Conservation (phyloP, 2,888 invertebrate genomes). For the Sphinx pinastri region DNA sequence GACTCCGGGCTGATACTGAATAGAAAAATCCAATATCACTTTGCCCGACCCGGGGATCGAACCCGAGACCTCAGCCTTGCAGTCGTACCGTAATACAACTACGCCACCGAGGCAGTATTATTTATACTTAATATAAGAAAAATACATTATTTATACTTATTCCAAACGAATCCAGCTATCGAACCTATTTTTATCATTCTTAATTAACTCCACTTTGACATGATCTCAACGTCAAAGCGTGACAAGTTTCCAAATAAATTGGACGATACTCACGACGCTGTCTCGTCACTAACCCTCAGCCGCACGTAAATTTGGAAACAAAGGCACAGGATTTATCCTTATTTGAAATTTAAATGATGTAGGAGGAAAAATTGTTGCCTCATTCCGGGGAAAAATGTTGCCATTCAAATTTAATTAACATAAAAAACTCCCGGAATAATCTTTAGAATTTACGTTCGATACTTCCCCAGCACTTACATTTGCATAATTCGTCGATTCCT, state of each 20-base stretch:
- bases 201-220: constrained; percentile 2
- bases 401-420: constrained; percentile 73
- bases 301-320: constrained; percentile 73
- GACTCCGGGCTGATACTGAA: too few species aligned
- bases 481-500: constrained; percentile 45
- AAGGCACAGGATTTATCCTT: constrained; percentile 68
- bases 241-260: constrained; percentile 47
- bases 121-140: too few species aligned
- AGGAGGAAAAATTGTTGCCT: constrained; percentile 63
- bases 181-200: neutral
- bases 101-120: too few species aligned
- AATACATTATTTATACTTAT: too few species aligned
- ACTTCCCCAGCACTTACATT: constrained; percentile 38
- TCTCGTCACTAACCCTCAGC: constrained; percentile 66
- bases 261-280: constrained; percentile 67
- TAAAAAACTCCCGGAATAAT: constrained; percentile 51
- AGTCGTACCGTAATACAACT: too few species aligned
- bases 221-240: neutral
- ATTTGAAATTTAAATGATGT: constrained; percentile 75
- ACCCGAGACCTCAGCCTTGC: too few species aligned
- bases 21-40: too few species aligned
- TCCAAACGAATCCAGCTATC: too few species aligned
- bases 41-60: too few species aligned
- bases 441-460: constrained; percentile 25
- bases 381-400: constrained; percentile 63